A percentile compares a stretch with the other conserved stretches of the same genome.
Conservation (phyloP, 2,113 vertebrate genomes). For the Glaucomys volans region DNA sequence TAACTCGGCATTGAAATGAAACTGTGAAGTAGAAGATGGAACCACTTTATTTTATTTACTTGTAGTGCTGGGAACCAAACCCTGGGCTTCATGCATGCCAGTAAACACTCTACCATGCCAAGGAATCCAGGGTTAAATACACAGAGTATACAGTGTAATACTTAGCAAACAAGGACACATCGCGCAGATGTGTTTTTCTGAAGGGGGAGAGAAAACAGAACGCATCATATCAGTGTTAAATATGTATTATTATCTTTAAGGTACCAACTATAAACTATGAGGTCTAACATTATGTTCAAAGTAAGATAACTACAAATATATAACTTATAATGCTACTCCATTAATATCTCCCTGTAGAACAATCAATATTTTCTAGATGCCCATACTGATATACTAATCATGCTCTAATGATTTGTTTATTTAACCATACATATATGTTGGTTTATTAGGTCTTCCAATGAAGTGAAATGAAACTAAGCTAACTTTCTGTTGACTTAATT, state of each 20-base stretch:
- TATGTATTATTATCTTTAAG: background rate
- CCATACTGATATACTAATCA: background rate
- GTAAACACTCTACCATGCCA: background rate
- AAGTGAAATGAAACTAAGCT: slow-evolving; percentile 13
- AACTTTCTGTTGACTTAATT: slow-evolving; percentile 6
- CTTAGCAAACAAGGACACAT: background rate
- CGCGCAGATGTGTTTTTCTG: background rate
- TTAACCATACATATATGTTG: no score
- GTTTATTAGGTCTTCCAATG: background rate
- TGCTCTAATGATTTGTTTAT: background rate
- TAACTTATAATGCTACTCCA: background rate
- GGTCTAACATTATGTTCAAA: background rate
- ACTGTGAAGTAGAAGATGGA: background rate
- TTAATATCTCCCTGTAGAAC: background rate
- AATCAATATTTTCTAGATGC: background rate
- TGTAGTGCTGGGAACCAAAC: background rate
- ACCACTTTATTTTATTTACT: background rate
- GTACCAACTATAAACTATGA: background rate
- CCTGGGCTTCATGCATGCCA: background rate
- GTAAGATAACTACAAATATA: background rate
- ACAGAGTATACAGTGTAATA: background rate
- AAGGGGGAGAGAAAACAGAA: background rate
- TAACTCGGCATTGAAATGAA: background rate
- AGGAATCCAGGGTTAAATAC: background rate
- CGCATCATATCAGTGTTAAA: background rate